Percentiles rank a stretch among this genome's conserved stretches.
Evolutionary conservation across 2,888 invertebrate species (phyloP).

Genomic region (Drosophila prostipennis): DNA sequence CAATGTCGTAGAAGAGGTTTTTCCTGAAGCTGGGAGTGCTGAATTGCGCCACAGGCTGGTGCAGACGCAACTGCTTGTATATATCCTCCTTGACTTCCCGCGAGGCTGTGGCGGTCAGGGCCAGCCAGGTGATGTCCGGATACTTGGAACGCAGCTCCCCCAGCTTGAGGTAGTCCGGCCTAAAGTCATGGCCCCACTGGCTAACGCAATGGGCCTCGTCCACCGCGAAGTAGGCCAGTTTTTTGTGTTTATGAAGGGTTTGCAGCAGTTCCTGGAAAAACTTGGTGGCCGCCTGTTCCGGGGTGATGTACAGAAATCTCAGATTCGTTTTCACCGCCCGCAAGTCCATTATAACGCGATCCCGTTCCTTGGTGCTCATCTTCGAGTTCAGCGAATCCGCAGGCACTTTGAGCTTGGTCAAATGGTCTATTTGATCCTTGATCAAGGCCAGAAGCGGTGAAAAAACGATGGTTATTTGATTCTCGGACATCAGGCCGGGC

Average conservation of each 20-base stretch:
- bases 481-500: conserved; percentile 93
- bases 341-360: conserved; percentile 91
- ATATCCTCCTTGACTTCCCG: conserved; percentile 93
- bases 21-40: conserved; percentile 95
- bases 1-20: conserved; percentile 97
- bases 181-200: conserved; percentile 99
- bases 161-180: conserved; percentile 96
- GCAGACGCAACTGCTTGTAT: conserved; percentile 88
- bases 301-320: conserved; percentile 96
- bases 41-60: conserved; percentile 89
- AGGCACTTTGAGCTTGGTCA: conserved; percentile 90
- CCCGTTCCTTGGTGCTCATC: conserved; percentile 90
- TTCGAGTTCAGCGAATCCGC: conserved; percentile 98
- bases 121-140: conserved; percentile 92
- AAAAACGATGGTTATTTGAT: conserved; percentile 95
- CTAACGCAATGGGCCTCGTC: conserved; percentile 99
- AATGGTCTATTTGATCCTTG: conserved; percentile 97
- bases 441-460: conserved; percentile 98
- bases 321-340: conserved; percentile 90
- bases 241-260: conserved; percentile 89
- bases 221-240: conserved; percentile 95
- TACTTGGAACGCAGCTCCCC: conserved; percentile 88
- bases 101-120: conserved; percentile 97
- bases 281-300: conserved; percentile 95
- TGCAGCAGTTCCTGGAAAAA: conserved; percentile 88